These are phyloP conservation scores for Plectropomus leopardus DNA, from an alignment of 2,113 vertebrate genomes.

Conservation along the genomic window DNA sequence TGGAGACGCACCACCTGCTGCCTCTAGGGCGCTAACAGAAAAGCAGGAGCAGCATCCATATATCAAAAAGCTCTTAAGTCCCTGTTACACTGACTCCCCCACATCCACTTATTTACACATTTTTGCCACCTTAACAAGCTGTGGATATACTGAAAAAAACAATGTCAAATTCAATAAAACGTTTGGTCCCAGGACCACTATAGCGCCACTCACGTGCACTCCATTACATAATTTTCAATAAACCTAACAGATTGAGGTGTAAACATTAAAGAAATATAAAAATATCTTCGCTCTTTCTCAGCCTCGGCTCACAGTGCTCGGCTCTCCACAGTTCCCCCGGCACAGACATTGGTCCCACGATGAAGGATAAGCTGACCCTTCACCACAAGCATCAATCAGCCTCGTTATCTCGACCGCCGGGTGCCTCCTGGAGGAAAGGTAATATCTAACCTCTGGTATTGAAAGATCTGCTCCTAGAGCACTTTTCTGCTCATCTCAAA, in stretches of 20 bases:
- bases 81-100: too few relatives aligned
- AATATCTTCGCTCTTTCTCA: background rate
- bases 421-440: conserved; percentile 25
- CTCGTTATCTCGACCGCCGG: conserved; percentile 35
- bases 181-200: background rate
- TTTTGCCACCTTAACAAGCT: background rate
- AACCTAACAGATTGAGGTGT: conserved; percentile 1
- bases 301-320: background rate
- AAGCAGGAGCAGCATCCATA: background rate
- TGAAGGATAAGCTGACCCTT: conserved; percentile 34
- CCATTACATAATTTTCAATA: background rate
- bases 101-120: too few relatives aligned
- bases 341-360: conserved; percentile 11
- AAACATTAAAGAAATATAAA: conserved; percentile 1
- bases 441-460: background rate
- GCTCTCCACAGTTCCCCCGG: background rate
- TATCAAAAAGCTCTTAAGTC: background rate
- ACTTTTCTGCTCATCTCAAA: conserved; percentile 9
- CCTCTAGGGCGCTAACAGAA: background rate
- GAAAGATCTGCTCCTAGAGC: conserved; percentile 15
- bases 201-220: background rate
- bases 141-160: too few relatives aligned
- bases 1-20: conserved; percentile 12
- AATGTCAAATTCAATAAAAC: background rate
- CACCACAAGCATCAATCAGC: conserved; percentile 42